These are phyloP conservation scores for Agelastica alni DNA, from an alignment of 2,888 invertebrate species.

Conservation along the genomic window DNA sequence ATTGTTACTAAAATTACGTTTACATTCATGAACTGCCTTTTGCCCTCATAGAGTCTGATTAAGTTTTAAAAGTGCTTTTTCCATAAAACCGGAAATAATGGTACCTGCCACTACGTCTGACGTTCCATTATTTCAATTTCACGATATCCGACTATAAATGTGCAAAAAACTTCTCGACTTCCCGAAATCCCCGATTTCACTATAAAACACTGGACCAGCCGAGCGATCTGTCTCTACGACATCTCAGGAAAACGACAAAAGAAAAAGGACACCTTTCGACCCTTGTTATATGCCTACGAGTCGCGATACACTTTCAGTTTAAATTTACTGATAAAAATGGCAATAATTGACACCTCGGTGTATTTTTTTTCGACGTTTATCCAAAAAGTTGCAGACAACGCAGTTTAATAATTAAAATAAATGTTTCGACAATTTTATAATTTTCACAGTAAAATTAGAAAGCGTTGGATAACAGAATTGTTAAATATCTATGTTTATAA, in stretches of 20 bases:
- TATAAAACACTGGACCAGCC: slow-evolving; percentile 45
- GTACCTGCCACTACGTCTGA: slow-evolving; percentile 26
- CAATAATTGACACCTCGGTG: slow-evolving; percentile 5
- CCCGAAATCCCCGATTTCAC: slow-evolving; percentile 45
- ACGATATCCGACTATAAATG: slow-evolving; percentile 19
- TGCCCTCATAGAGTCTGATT: no score
- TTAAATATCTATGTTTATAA: no score
- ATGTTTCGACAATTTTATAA: no score
- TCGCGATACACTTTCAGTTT: background rate
- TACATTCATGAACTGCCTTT: no score
- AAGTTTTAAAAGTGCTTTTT: slow-evolving; percentile 10
- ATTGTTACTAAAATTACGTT: no score
- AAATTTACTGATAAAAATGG: slow-evolving; percentile 6
- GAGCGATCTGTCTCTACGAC: slow-evolving; percentile 39
- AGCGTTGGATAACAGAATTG: no score
- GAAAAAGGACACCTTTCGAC: slow-evolving; percentile 37
- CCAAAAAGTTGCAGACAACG: no score
- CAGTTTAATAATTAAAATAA: no score
- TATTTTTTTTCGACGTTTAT: slow-evolving; percentile 4
- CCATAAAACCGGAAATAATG: slow-evolving; percentile 26
- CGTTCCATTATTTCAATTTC: slow-evolving; percentile 27
- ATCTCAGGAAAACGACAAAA: slow-evolving; percentile 13
- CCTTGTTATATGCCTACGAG: slow-evolving; percentile 36
- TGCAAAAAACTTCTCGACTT: slow-evolving; percentile 28
- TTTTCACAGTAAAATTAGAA: no score